Evolutionary conservation across 1,140 invertebrate species (phyloP), one percentile per base, ranked within the genome.

Genomic region (Meloidogyne exigua): DNA sequence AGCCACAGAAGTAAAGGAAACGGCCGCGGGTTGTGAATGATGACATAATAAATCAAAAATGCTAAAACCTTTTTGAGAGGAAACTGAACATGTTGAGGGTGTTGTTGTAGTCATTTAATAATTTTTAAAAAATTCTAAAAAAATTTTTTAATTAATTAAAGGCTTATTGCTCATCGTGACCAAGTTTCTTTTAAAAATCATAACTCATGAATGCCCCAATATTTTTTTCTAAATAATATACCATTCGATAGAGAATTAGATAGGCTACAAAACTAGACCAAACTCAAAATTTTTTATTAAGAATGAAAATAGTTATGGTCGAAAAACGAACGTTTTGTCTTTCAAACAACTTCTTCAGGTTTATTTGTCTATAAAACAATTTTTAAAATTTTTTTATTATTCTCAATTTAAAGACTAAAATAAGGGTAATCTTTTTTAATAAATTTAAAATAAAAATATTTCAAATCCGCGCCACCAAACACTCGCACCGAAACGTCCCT

Each of bases 21-120:
- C 49, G 7, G 49, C 49, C n/a, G 49, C 49, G 49, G 49, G 49
- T 9, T 18, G n/a, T 7, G 18, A n/a, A n/a, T n/a, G n/a, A n/a
- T n/a, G 49, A n/a, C 18, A n/a, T n/a, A 57, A n/a, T 57, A 57
- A 57, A 57, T 57, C 49, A 57, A 57, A n/a, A 57, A 57, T 57
- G n/a, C 49, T n/a, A n/a, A 57, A 57, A 57, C 49, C 49, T 57
- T 57, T 57, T n/a, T 57, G 15, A n/a, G 49, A 57, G 0, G 49
- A 57, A 57, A 18, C 49, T 7, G 49, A 57, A 57, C 15, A n/a
- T 57, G 49, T n/a, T n/a, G 49, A 57, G 18, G 49, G 13, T 4
- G 49, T 57, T 57, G 49, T 57, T 57, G 49, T n/a, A 4, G 49
- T n/a, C 49, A 57, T 57, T 57, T 57, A 9, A 2, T n/a, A 12